Percentiles rank a stretch among this genome's conserved stretches.
These are phyloP conservation scores for Falco concolor DNA, from an alignment of 2,797 vertebrate species.

Conservation along the genomic window DNA sequence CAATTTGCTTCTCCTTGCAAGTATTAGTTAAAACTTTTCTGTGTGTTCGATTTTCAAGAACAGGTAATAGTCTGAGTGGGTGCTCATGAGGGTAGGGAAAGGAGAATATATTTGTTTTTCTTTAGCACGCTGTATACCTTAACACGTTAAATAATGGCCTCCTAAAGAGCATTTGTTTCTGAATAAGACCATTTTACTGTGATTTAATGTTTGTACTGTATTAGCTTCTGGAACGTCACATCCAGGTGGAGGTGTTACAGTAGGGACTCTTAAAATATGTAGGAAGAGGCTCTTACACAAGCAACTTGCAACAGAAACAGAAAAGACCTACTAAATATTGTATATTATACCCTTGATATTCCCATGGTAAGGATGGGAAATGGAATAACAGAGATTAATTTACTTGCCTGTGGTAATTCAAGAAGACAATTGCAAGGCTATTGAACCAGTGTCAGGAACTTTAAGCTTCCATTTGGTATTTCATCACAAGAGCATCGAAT, in stretches of 20 bases:
- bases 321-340: neutral
- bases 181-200: neutral
- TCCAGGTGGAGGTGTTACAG: neutral
- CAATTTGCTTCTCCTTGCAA: neutral
- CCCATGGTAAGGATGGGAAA: neutral
- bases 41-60: neutral
- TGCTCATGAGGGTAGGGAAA: neutral
- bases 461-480: neutral
- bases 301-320: neutral
- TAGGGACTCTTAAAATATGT: neutral
- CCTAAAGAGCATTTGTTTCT: neutral
- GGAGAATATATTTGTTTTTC: neutral
- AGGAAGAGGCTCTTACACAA: neutral
- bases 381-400: neutral
- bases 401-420: neutral
- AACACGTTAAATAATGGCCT: slow-evolving; percentile 1
- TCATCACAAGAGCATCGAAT: neutral
- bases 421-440: neutral
- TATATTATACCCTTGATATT: neutral
- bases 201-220: neutral
- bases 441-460: neutral
- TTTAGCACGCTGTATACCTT: slow-evolving; percentile 9
- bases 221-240: neutral
- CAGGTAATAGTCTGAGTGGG: neutral
- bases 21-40: neutral